phyloP scores from a whole-genome alignment of 2,113 vertebrate genomes.

The Melanocharis versteri region DNA sequence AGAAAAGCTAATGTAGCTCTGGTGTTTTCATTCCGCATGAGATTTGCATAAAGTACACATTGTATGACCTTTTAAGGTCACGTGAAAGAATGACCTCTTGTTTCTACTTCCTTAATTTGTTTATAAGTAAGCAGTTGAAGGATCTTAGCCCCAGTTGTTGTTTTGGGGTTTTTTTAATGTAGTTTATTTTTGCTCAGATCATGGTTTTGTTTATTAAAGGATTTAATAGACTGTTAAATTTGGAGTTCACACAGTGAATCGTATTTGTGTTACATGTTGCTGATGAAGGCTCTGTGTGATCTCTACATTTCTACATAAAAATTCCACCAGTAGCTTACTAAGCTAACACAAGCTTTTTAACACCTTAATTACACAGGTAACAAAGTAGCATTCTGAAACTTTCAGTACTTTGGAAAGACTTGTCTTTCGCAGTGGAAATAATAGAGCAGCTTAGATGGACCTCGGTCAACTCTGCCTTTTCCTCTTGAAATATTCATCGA shows the following conservation, averaged over 20 bases:
- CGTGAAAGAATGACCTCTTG: constrained; percentile 16
- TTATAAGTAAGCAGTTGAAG: not conserved
- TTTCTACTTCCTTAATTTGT: constrained; percentile 20
- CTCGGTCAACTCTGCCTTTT: not conserved
- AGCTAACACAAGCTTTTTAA: not conserved
- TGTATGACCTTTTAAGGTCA: constrained; percentile 6
- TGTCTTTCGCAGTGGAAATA: not conserved
- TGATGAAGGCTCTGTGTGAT: not conserved
- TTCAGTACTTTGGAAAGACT: not conserved
- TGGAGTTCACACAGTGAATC: not conserved
- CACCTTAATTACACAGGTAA: not conserved
- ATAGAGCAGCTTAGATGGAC: not conserved
- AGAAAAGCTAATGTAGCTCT: not conserved
- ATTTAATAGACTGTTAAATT: not conserved
- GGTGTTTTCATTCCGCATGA: not conserved
- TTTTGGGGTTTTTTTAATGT: not conserved
- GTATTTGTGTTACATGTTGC: not conserved
- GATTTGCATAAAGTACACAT: not conserved
- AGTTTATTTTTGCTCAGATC: not conserved
- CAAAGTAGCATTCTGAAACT: not conserved
- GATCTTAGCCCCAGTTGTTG: rapidly evolving
- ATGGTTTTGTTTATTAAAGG: not conserved
- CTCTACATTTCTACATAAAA: not conserved
- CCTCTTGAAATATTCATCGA: constrained; percentile 55
- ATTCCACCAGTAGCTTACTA: not conserved